Evolutionary conservation across 2,797 vertebrate genomes (phyloP), one percentile per base, ranked within the genome.

Genomic region (Champsocephalus esox): DNA sequence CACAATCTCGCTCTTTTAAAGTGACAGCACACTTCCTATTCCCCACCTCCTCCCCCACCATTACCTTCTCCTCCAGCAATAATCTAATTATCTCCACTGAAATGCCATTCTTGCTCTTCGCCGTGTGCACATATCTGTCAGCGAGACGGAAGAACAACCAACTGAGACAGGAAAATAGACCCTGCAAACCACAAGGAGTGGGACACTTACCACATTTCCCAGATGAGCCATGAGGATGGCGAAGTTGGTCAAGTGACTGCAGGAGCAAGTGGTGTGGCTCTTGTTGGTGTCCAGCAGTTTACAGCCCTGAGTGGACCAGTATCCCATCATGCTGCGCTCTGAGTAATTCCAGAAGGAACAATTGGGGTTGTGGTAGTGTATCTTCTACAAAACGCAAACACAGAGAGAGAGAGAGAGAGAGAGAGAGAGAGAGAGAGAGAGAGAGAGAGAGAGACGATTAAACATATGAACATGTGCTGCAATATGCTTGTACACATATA

Each of bases 291-390:
- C 95, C 59, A 99, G 94, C 77, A 99, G 95, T 83, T 97, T 99
- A 91, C 98, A 99, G 90, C 98, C 98, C 83, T 99, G 98, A 74
- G 98, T 99, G 87, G 98, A 99, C 98, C 98, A 99, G 90, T 97
- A 97, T 87, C 98, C 98, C 96, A 97, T 97, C 98, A 99, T 99
- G 83, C 97, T 99, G 70, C 97, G 95, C 92, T 99, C 98, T 0
- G 98, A 99, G 92, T 99, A 99, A 92, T 99, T 99, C 98, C 98
- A 99, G 94, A 99, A 99, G 55, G 98, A 99, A 82, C 98, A 99
- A 94, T 99, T 99, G 90, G 98, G 97, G 91, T 99, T 99, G 95
- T 98, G 97, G 92, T 98, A 99, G 94, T 99, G 97, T 86, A 97
- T 96, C 83, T 98, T 96, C 98, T 99, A 80, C 85, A 90, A 85